phyloP scores from a whole-genome alignment of 2,113 vertebrate species.

The Brachyhypopomus gauderio region DNA sequence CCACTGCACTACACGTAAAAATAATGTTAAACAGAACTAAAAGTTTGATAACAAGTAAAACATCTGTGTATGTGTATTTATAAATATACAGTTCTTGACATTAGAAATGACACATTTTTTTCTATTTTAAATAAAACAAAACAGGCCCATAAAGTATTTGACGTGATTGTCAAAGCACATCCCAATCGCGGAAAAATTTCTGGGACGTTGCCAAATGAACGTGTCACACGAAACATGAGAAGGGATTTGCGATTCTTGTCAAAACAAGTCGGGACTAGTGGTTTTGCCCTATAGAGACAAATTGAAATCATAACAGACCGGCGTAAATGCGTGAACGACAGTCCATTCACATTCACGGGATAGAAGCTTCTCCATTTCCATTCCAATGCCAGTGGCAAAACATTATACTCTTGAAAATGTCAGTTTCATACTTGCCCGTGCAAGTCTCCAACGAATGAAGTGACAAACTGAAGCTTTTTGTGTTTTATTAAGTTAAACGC shows the following conservation, averaged over 20 bases:
- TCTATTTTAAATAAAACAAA: too few species aligned
- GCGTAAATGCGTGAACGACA: constrained; percentile 40
- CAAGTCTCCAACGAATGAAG: background rate
- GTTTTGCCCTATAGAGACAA: constrained; percentile 19
- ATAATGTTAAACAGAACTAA: too few species aligned
- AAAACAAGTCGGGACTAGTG: constrained; percentile 28
- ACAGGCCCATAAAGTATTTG: too few species aligned
- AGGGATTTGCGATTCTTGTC: constrained; percentile 5
- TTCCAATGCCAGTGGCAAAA: constrained; percentile 39
- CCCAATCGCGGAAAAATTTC: background rate
- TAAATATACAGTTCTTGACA: too few species aligned
- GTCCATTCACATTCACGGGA: constrained; percentile 29
- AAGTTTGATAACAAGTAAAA: too few species aligned
- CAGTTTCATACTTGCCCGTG: constrained; percentile 37
- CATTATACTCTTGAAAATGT: constrained; percentile 12
- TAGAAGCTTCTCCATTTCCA: constrained; percentile 47
- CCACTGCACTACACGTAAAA: too few species aligned
- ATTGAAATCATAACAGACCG: constrained; percentile 20
- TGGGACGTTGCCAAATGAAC: constrained; percentile 20
- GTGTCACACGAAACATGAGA: background rate
- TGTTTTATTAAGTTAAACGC: background rate
- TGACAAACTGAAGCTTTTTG: background rate
- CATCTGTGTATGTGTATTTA: too few species aligned
- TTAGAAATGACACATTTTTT: too few species aligned
- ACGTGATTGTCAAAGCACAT: too few species aligned